Base-by-base conservation (phyloP, 2,888 invertebrate species). In the Agrochola litura region DNA sequence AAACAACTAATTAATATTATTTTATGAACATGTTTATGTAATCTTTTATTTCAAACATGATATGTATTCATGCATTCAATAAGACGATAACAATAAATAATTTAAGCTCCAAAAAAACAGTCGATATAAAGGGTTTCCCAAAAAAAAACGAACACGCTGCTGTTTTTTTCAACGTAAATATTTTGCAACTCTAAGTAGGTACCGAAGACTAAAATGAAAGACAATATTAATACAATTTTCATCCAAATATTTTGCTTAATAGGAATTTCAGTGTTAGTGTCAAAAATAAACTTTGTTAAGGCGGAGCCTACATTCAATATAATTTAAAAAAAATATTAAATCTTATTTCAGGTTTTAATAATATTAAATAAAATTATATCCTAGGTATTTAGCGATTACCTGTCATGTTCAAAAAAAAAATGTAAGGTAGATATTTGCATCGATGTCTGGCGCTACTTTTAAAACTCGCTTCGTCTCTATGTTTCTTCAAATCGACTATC, bases 21-120 rank as follows among this genome's bases (percentile, higher is more conserved):
- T 30, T 77, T 30, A 77, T 77, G 41, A 69, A 78, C 69, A 64
- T 69, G 77, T 77, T 14, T 49, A n/a, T 22, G 30, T 19, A 19
- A 54, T 61, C 14, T 60, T 58, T 60, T 58, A 16, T 25, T 60
- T 30, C 6, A 16, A 16, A 60, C 1, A 25, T 56, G 25, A 49
- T 77, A 68, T 30, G 30, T 30, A 2, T 25, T 67, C 4, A 76
- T 54, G 1, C n/a, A 37, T 56, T 41, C 6, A 65, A 58, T 54
- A 12, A 65, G 12, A 14, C 6, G 16, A 16, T 43, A n/a, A 22
- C n/a, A 61, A 65, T 8, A 30, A 74, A 65, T 74, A 16, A 69
- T 19, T 19, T 19, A 46, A 52, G n/a, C 0, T 54, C 22, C 16
- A 60, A 73, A 73, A 68, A n/a, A 19, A 41, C 10, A 37, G 1